Evolutionary conservation across 1,140 invertebrate genomes (phyloP).

Genomic region (Hermatobates lingyangjiaoensis): DNA sequence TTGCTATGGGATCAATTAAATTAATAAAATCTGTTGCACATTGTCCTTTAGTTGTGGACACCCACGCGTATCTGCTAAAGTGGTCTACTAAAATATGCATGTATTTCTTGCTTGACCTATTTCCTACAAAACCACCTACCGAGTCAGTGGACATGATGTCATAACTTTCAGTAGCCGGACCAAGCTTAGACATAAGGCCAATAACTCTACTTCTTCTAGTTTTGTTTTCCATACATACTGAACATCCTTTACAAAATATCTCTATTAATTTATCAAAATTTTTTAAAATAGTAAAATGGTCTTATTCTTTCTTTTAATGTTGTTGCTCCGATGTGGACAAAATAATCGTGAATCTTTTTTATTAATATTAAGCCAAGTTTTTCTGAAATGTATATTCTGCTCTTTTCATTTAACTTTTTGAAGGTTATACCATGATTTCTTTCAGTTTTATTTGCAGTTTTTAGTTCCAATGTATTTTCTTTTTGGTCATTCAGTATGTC

Average conservation of each 20-base stretch:
- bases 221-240: constrained; percentile 18
- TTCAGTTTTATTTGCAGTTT: constrained; percentile 5
- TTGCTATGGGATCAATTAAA: constrained; percentile 1
- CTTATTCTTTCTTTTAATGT: constrained; percentile 3
- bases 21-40: neutral
- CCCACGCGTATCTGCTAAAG: no score
- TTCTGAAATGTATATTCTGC: constrained; percentile 5
- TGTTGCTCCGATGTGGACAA: constrained; percentile 5
- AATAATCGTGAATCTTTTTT: constrained; percentile 5
- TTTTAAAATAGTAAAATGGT: constrained; percentile 8
- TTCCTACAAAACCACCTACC: no score
- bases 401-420: constrained; percentile 7
- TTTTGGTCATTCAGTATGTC: constrained; percentile 4
- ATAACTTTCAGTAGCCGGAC: constrained; percentile 18
- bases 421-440: constrained; percentile 3
- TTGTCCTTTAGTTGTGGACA: neutral
- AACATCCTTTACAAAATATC: constrained; percentile 16
- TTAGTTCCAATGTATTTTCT: neutral
- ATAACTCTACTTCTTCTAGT: constrained; percentile 2
- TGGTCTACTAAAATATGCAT: no score
- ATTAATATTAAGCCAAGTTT: constrained; percentile 5
- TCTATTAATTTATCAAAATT: constrained; percentile 3
- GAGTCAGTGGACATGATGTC: constrained; percentile 21
- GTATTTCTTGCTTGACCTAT: no score
- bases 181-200: constrained; percentile 10